A percentile compares a stretch with the other conserved stretches of the same genome.
Evolutionary conservation across 2,888 invertebrate genomes (phyloP).

Genomic region (Zhengitettix transpicula): DNA sequence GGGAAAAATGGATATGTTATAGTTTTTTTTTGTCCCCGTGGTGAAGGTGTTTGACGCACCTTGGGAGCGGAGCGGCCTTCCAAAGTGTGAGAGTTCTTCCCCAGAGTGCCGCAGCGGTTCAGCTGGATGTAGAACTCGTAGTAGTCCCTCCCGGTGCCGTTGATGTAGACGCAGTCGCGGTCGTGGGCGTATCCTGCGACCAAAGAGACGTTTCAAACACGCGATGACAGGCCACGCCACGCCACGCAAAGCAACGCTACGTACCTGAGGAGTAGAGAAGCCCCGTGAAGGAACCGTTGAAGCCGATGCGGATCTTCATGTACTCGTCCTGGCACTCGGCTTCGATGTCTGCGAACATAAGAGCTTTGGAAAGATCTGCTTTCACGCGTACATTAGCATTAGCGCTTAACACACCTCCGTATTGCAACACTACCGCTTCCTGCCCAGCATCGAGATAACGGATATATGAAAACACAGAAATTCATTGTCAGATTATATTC

Average conservation of each 20-base stretch:
- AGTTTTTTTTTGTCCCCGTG: no score
- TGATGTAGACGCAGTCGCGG: constrained; percentile 87
- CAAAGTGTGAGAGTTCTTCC: constrained; percentile 72
- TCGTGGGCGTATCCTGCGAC: constrained; percentile 74
- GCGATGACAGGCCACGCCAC: neutral
- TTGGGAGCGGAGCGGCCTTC: constrained; percentile 73
- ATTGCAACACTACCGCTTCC: no score
- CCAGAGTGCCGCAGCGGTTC: constrained; percentile 80
- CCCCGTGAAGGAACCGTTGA: constrained; percentile 80
- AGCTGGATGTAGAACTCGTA: constrained; percentile 88
- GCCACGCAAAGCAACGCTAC: no score
- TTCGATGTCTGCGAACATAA: constrained; percentile 59
- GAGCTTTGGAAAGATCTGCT: neutral
- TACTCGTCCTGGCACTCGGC: constrained; percentile 91
- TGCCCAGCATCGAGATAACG: no score
- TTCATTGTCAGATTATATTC: no score
- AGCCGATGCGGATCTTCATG: constrained; percentile 85
- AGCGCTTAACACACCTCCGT: no score
- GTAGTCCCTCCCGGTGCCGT: constrained; percentile 78
- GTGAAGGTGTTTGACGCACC: constrained; percentile 34
- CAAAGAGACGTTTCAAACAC: neutral
- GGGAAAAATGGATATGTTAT: no score
- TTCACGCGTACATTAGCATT: no score
- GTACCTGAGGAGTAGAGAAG: constrained; percentile 77
- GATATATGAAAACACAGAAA: no score